These are phyloP conservation scores for Cyprinella venusta DNA, from an alignment of 2,797 vertebrate species.

Conservation along the genomic window DNA sequence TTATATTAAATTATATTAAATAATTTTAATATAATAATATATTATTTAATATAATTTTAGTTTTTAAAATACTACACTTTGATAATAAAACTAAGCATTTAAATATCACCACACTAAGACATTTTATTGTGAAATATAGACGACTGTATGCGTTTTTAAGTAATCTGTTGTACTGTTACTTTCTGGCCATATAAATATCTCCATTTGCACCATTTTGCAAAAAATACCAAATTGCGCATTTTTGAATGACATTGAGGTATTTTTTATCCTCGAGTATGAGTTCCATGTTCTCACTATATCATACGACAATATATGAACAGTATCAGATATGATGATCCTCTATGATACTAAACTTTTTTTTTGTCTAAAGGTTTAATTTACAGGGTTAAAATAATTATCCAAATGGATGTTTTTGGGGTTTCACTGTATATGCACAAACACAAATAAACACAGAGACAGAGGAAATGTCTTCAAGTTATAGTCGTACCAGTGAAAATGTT, in stretches of 20 bases:
- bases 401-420: background rate
- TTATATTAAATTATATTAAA: too few species aligned
- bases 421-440: background rate
- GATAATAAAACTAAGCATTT: too few species aligned
- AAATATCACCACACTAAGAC: too few species aligned
- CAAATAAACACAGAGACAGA: background rate
- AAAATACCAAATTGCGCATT: background rate
- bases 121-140: too few species aligned
- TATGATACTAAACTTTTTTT: too few species aligned
- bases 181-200: background rate
- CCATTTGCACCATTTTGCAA: background rate
- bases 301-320: background rate
- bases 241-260: background rate
- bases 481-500: conserved; percentile 84
- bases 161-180: too few species aligned
- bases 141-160: too few species aligned
- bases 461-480: conserved; percentile 63
- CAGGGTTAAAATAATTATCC: background rate
- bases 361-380: background rate
- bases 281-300: too few species aligned
- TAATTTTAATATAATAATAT: too few species aligned
- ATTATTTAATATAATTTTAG: too few species aligned
- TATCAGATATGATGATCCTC: background rate
- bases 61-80: background rate
- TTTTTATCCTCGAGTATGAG: background rate